Base-by-base conservation (phyloP, 2,797 vertebrate species). In the Spinus pinus region DNA sequence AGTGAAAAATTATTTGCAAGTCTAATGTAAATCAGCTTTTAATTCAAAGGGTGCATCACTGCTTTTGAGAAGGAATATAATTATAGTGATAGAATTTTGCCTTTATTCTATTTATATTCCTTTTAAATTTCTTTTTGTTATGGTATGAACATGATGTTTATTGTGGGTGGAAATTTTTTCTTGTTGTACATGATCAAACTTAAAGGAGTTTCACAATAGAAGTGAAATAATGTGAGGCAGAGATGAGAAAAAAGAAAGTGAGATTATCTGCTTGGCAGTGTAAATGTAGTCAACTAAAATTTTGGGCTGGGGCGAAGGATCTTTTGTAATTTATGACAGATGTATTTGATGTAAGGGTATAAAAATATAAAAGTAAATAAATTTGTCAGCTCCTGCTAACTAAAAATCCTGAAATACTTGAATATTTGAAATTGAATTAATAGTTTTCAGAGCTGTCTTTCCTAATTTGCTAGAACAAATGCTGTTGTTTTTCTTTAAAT, bases 401-500 rank as follows among this genome's bases (percentile, higher is more conserved):
- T 77, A 62, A 78, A 96, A 92, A 90, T 73, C 39, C 35, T 78
- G 27, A 61, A 60, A 31, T 41, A 41, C 28, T n/a, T 67, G 79
- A 66, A 53, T 61, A 61, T 30, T n/a, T 67, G 74, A 64, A 56
- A 72, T 11, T 86, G 87, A 93, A 51, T 35, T 73, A 60, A 71
- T 82, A 41, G 27, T 46, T 86, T 95, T 94, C 94, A 94, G 95
- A 94, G 51, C 65, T 88, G 30, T 21, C 25, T 81, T 94, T 94
- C 51, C 67, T 85, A 82, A 95, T 96, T 94, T 88, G 54, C 75
- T 85, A 66, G 90, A 78, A 71, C 69, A 94, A 93, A 87, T 90
- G 72, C 88, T 80, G 93, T 79, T 95, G 87, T 92, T 94, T 94
- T 94, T 73, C 95, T 95, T 96, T 96, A 94, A 95, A 92, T 92